Evolutionary conservation across 1,140 invertebrate species (phyloP).

Genomic region (Acyrthosiphon pisum): DNA sequence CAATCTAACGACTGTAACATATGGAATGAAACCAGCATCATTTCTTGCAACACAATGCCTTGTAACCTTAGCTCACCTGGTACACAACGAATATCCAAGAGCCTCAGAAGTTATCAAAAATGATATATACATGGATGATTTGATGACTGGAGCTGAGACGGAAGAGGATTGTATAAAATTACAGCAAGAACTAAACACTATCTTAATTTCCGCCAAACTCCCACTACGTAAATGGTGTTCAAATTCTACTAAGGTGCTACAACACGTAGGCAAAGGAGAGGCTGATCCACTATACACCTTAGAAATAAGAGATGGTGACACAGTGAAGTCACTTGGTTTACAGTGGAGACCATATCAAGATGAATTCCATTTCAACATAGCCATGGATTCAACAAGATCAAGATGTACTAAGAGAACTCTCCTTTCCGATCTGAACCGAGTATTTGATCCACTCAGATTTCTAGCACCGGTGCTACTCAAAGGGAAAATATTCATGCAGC

Average conservation of each 20-base stretch:
- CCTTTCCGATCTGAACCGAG: not conserved
- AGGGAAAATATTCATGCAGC: conserved; percentile 58
- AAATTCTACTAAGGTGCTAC: not conserved
- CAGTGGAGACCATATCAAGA: not conserved
- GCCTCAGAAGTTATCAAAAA: no score
- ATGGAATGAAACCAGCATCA: no score
- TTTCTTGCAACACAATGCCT: no score
- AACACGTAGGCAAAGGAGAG: not conserved
- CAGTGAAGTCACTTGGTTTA: not conserved
- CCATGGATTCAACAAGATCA: no score
- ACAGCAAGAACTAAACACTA: not conserved
- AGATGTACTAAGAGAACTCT: no score
- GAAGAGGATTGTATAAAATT: not conserved
- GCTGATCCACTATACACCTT: not conserved
- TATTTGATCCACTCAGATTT: not conserved
- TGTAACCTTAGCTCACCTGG: not conserved
- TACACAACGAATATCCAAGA: not conserved
- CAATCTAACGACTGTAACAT: no score
- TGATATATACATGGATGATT: not conserved
- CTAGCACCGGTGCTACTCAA: conserved; percentile 57
- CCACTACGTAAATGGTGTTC: not conserved
- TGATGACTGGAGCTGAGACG: no score
- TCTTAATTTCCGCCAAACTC: not conserved
- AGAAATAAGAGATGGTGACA: not conserved
- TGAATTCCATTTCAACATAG: not conserved